Evolutionary conservation across 2,888 invertebrate genomes (phyloP), one percentile per base, ranked within the genome.

Genomic region (Tipula confusa): DNA sequence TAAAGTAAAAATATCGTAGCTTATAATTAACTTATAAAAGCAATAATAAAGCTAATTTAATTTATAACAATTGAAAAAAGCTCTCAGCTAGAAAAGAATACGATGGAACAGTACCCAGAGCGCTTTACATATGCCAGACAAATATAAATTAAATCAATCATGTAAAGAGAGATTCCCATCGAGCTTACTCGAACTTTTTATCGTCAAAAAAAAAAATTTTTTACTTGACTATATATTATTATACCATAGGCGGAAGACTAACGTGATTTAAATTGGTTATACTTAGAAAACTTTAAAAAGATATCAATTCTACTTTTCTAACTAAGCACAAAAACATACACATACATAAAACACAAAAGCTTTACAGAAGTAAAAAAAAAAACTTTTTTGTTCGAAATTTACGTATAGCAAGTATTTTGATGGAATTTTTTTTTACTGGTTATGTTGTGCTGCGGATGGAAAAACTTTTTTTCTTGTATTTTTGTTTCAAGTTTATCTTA

Each of bases 201-300:
- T n/a, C n/a, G n/a, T n/a, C n/a, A n/a, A 38, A 38, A 9, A 43
- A 64, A 24, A 9, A 24, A 9, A 2, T 64, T 64, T 24, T n/a
- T 24, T 64, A 18, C 13, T 43, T 3, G 43, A 15, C 43, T 43
- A 43, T n/a, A n/a, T n/a, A 43, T 9, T 36, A 36, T 43, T 43
- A 24, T 64, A 24, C 64, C 64, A 64, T 24, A 64, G 24, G 64
- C 64, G 24, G 18, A 24, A 64, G 64, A 64, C 64, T 64, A 64
- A 64, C 64, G 64, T 64, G 64, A 64, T 64, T 64, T 64, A 64
- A 64, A 64, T 64, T 64, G 64, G 64, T 64, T 64, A 64, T 64
- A 64, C 64, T 64, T 64, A 64, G 9, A 24, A 64, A 64, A 64
- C 24, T 64, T 64, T 64, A 64, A 15, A n/a, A 43, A 64, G 18